Evolutionary conservation across 2,888 invertebrate genomes (phyloP).

Genomic region (Drosophila hamatofila): DNA sequence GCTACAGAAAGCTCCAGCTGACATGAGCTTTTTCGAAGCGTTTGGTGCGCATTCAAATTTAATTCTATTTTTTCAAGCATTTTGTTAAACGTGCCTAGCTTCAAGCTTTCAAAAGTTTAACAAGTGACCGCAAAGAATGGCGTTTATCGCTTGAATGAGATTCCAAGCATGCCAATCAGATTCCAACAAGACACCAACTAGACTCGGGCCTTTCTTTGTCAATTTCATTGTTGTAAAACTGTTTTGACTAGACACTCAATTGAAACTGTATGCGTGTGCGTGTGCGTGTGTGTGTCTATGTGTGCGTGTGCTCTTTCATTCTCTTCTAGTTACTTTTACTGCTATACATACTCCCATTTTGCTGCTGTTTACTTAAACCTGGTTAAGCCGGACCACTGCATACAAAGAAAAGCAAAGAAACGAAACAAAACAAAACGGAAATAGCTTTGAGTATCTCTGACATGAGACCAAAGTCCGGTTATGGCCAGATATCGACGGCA

Average conservation of each 20-base stretch:
- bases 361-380: conserved; percentile 52
- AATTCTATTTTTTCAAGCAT: background rate
- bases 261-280: conserved; percentile 6
- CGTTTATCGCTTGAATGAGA: conserved; percentile 30
- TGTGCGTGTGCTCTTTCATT: conserved; percentile 15
- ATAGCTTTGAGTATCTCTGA: conserved; percentile 36
- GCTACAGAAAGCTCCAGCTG: conserved; percentile 37
- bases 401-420: conserved; percentile 20
- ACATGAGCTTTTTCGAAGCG: background rate
- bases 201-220: conserved; percentile 43
- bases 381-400: conserved; percentile 16
- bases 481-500: conserved; percentile 57
- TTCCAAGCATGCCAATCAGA: conserved; percentile 22
- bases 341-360: conserved; percentile 18
- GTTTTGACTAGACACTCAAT: conserved; percentile 47
- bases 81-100: background rate
- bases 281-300: background rate
- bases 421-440: conserved; percentile 32
- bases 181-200: conserved; percentile 22
- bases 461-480: conserved; percentile 63
- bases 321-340: conserved; percentile 26
- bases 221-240: conserved; percentile 39
- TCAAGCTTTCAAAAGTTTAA: conserved; percentile 29
- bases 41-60: background rate
- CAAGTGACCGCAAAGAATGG: conserved; percentile 8